Evolutionary conservation across 2,888 invertebrate species (phyloP).

Genomic region (Germaria angustata): DNA sequence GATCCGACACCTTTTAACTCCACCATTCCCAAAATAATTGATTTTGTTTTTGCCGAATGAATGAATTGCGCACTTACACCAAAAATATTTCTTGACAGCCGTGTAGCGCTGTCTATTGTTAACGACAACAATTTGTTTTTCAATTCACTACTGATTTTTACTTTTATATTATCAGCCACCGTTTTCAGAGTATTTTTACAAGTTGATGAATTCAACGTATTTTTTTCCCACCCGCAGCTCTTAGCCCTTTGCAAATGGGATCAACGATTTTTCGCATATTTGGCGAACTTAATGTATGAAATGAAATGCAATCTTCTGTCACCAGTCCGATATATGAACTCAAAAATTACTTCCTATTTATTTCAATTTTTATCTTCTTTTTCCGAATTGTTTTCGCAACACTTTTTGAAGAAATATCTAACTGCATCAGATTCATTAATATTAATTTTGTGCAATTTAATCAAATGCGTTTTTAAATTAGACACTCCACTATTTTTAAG

Average conservation of each 20-base stretch:
- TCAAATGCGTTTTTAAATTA: too few species aligned
- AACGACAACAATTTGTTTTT: too few species aligned
- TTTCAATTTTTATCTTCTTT: neutral
- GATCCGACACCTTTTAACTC: conserved; percentile 38
- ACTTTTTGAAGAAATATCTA: neutral
- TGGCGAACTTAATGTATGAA: conserved; percentile 55
- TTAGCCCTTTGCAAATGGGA: too few species aligned
- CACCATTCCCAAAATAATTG: conserved; percentile 42
- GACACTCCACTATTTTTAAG: too few species aligned
- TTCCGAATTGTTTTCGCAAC: neutral
- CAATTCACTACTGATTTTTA: too few species aligned
- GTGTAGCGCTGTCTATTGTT: too few species aligned
- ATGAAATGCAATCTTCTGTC: conserved; percentile 57
- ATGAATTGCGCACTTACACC: neutral
- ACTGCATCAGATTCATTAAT: too few species aligned
- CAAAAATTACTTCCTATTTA: too few species aligned
- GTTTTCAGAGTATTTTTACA: neutral
- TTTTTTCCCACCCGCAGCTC: conserved; percentile 15
- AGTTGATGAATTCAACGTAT: neutral
- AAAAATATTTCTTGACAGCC: too few species aligned
- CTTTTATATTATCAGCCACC: conserved; percentile 12
- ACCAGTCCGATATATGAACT: conserved; percentile 17
- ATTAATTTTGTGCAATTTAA: too few species aligned
- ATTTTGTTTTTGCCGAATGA: neutral
- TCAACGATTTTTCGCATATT: too few species aligned